phyloP scores from a whole-genome alignment of 2,113 vertebrate species.

The Raja brachyura region DNA sequence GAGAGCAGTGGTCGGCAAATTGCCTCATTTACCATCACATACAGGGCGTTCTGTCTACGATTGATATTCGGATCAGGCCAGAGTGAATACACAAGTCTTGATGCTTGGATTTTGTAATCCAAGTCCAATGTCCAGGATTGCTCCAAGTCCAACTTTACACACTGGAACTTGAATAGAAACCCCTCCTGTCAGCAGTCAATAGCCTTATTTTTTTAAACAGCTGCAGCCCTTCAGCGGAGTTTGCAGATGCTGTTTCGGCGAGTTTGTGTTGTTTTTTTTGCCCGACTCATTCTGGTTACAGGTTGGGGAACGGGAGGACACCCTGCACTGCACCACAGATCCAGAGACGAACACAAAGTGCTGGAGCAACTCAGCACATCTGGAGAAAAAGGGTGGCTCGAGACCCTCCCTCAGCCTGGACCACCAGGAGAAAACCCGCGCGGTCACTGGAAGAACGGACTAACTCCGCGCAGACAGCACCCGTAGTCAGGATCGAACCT shows the following conservation, averaged over 20 bases:
- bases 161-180: not conserved
- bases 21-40: not conserved
- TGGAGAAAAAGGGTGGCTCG: too few relatives aligned
- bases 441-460: too few relatives aligned
- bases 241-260: not conserved
- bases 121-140: not conserved
- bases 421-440: too few relatives aligned
- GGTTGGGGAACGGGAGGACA: not conserved
- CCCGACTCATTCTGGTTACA: not conserved
- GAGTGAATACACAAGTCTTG: not conserved
- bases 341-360: not conserved
- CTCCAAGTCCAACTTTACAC: not conserved
- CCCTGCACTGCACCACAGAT: not conserved
- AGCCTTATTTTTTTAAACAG: not conserved
- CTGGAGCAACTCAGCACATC: too few relatives aligned
- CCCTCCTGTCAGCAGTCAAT: not conserved
- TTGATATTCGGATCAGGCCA: not conserved
- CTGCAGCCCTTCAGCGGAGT: not conserved
- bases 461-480: too few relatives aligned
- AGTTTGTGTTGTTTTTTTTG: not conserved
- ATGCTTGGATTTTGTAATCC: not conserved
- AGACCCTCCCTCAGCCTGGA: too few relatives aligned
- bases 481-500: too few relatives aligned
- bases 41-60: not conserved
- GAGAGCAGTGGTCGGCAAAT: constrained; percentile 13